Percentiles rank a stretch among this genome's conserved stretches.
phyloP scores from a whole-genome alignment of 2,797 vertebrate species.

The Tapirus indicus region DNA sequence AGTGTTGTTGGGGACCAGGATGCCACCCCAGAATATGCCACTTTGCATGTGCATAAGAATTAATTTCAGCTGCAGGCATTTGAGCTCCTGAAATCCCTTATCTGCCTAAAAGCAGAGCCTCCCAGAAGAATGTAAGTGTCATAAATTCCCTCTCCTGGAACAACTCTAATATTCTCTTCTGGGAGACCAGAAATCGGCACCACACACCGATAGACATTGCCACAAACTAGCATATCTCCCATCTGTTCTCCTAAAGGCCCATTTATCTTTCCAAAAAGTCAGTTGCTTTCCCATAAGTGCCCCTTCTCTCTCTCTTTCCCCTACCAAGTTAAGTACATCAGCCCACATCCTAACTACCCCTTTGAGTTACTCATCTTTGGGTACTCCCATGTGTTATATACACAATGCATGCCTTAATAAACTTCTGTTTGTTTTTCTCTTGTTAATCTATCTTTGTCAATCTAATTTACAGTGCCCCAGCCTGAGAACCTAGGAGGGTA shows the following conservation, averaged over 20 bases:
- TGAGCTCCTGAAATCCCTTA: neutral
- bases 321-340: neutral
- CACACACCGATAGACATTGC: neutral
- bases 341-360: neutral
- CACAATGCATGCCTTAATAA: neutral
- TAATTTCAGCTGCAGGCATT: neutral
- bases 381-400: neutral
- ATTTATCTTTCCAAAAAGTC: neutral
- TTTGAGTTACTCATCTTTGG: neutral
- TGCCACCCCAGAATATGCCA: neutral
- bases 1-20: neutral
- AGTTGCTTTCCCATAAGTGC: neutral
- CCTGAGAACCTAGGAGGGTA: neutral
- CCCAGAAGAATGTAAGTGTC: neutral
- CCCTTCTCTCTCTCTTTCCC: neutral
- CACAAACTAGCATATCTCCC: neutral
- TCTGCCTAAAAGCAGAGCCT: neutral
- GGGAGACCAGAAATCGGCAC: neutral
- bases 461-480: neutral
- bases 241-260: neutral
- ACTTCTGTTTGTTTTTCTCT: neutral
- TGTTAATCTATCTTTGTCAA: neutral
- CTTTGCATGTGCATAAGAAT: neutral
- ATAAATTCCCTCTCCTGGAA: neutral
- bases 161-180: neutral